Conservation (phyloP, 2,797 vertebrate genomes). For the Sebastes goodei region DNA sequence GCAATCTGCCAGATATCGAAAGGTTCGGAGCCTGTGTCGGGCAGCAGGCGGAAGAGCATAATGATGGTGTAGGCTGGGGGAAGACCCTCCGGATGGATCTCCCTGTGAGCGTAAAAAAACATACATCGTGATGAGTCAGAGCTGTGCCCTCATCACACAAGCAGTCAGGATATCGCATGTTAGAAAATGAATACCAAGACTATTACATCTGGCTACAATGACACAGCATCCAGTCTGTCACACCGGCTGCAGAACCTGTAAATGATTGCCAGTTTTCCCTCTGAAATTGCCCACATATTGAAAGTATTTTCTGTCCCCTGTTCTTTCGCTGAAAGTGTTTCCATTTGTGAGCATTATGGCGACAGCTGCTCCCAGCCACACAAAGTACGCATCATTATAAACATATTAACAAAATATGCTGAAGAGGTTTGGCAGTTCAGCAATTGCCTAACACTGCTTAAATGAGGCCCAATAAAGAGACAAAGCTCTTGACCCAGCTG, state of each 20-base stretch:
- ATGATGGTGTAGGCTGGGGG: constrained; percentile 94
- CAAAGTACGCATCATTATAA: constrained; percentile 60
- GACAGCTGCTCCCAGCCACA: constrained; percentile 37
- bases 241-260: constrained; percentile 19
- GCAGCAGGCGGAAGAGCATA: constrained; percentile 93
- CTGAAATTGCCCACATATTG: constrained; percentile 66
- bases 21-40: constrained; percentile 89
- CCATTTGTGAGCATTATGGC: constrained; percentile 63
- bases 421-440: constrained; percentile 27
- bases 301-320: constrained; percentile 69
- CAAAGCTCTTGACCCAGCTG: constrained; percentile 27
- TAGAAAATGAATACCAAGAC: constrained; percentile 9
- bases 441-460: constrained; percentile 44
- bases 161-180: neutral
- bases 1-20: constrained; percentile 99
- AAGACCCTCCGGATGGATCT: constrained; percentile 95
- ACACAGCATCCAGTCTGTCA: constrained; percentile 19
- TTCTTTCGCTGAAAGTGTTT: constrained; percentile 65
- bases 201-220: constrained; percentile 3
- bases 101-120: constrained; percentile 80
- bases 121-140: neutral
- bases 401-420: constrained; percentile 60
- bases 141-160: neutral
- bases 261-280: constrained; percentile 47
- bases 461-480: constrained; percentile 41